Percentiles rank a stretch among this genome's conserved stretches.
phyloP scores from a whole-genome alignment of 2,888 invertebrate species.

The Caenorhabditis sp. region DNA sequence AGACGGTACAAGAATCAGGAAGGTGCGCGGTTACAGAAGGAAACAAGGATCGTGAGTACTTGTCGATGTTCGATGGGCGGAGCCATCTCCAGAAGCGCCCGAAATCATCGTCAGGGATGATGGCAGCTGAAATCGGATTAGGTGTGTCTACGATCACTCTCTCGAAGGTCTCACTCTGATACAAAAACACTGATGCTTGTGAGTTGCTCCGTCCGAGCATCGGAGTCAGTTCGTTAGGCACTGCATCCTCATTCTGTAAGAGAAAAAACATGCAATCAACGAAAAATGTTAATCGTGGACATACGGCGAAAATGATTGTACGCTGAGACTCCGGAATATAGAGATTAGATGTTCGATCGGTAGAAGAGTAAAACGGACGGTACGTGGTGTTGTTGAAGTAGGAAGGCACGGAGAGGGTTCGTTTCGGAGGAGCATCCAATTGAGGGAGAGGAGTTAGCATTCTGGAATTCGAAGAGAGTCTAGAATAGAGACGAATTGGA shows the following conservation, averaged over 20 bases:
- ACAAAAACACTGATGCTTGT: slow-evolving; percentile 58
- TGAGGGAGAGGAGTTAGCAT: slow-evolving; percentile 56
- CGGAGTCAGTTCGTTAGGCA: slow-evolving; percentile 62
- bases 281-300: slow-evolving; percentile 2
- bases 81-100: slow-evolving; percentile 64
- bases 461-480: too few relatives aligned
- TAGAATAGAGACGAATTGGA: too few relatives aligned
- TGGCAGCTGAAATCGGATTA: slow-evolving; percentile 39
- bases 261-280: slow-evolving; percentile 17
- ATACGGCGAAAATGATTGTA: slow-evolving; percentile 60
- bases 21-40: slow-evolving; percentile 85
- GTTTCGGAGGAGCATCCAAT: slow-evolving; percentile 50
- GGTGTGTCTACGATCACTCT: not conserved
- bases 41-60: slow-evolving; percentile 97
- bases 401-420: slow-evolving; percentile 59
- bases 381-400: slow-evolving; percentile 73
- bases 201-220: slow-evolving; percentile 58
- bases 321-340: slow-evolving; percentile 71
- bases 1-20: slow-evolving; percentile 10
- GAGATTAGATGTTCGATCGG: slow-evolving; percentile 72
- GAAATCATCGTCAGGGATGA: slow-evolving; percentile 42
- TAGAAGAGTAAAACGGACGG: slow-evolving; percentile 80
- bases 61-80: slow-evolving; percentile 97
- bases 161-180: slow-evolving; percentile 46
- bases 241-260: slow-evolving; percentile 51